Percentiles rank a stretch among this genome's conserved stretches.
Conservation (phyloP, 2,113 vertebrate species). For the Platysteira castanea region DNA sequence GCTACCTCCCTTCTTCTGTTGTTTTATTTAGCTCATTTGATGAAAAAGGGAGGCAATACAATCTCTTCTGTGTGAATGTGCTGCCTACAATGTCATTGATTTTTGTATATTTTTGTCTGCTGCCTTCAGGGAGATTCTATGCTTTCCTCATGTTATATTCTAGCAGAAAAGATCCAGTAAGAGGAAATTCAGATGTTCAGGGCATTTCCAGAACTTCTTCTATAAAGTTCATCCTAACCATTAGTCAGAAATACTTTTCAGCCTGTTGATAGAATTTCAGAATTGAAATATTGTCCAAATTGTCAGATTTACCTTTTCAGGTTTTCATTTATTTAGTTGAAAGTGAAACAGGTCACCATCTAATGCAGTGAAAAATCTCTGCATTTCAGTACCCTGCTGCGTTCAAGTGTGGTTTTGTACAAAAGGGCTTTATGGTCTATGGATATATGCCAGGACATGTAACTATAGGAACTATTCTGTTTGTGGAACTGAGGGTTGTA, state of each 20-base stretch:
- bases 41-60: not conserved
- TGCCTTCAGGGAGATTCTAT: not conserved
- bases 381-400: not conserved
- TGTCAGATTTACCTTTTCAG: not conserved
- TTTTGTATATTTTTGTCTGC: not conserved
- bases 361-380: not conserved
- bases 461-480: not conserved
- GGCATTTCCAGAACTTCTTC: not conserved
- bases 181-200: not conserved
- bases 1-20: not conserved
- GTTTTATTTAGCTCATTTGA: not conserved
- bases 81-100: not conserved
- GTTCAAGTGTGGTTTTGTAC: not conserved
- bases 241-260: not conserved
- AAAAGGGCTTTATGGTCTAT: not conserved
- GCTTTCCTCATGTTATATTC: not conserved
- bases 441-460: not conserved
- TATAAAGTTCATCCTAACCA: not conserved
- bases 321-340: not conserved
- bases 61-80: not conserved
- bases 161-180: not conserved
- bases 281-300: not conserved
- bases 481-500: not conserved
- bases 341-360: not conserved
- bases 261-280: not conserved